Base-by-base conservation (phyloP, 1,140 invertebrate genomes). In the Drosophila truncata region DNA sequence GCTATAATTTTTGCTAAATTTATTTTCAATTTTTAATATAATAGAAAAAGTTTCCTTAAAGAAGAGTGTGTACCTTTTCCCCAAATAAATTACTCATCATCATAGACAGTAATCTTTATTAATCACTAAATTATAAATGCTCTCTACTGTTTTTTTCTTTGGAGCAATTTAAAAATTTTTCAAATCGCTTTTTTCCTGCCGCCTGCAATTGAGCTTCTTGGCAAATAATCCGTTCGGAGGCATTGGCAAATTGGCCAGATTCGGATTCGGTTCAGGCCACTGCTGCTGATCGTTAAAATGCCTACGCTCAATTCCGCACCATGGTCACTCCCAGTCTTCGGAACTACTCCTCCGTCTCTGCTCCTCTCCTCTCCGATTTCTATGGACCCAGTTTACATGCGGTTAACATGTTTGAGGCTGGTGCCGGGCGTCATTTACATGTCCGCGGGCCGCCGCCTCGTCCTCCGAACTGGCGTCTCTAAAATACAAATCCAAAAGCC, bases 361-460 rank as follows among this genome's bases (percentile, higher is more conserved):
- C 23, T 25, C 35, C 23, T 33, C 55, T 33, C 52, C 52, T 11
- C 55, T 6, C 25, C 14, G 35, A 13, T 42, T 42, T 31, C 57
- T 64, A 18, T n/a, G 54, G 50, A 52, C 52, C 73, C 70, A 80
- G 71, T 86, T 83, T 64, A 88, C 84, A 87, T 74, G 84, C 85
- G 66, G 84, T 84, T 86, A 88, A 87, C 83, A 87, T 80, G 83
- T 87, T 82, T 76, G 80, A 75, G 83, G 72, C 83, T 78, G 80
- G 77, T 80, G 85, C 85, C 81, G 85, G 84, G 83, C 83, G 83
- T 87, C 83, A 87, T 88, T 87, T 87, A 87, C 83, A 87, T 88
- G 83, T 84, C 84, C 80, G 46, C 76, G 66, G 72, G 50, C 71
- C 66, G 50, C 84, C 66, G 66, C 80, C 82, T 72, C 63, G 77